Percentiles rank a stretch among this genome's conserved stretches.
Evolutionary conservation across 2,888 invertebrate species (phyloP).

Genomic region (Diarsia mendica): DNA sequence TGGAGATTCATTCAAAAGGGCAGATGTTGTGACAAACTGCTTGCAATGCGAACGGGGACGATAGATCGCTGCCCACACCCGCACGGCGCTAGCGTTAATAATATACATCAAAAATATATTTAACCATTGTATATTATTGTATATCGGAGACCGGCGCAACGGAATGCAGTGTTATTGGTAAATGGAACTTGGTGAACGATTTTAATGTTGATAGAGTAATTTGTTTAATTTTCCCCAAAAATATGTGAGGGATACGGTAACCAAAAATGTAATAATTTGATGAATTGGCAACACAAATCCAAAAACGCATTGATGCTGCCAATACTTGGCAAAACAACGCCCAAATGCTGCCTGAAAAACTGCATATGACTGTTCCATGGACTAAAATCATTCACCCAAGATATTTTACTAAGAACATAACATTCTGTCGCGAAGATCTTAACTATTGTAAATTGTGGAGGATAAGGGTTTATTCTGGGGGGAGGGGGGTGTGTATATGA

Average conservation of each 20-base stretch:
- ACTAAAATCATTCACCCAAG: not conserved
- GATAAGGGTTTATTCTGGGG: slow-evolving; percentile 76
- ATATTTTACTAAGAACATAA: slow-evolving; percentile 70
- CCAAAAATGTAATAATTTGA: not conserved
- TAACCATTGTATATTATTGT: slow-evolving; percentile 82
- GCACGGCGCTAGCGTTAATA: slow-evolving; percentile 58
- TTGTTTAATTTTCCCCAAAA: not conserved
- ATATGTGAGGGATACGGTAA: not conserved
- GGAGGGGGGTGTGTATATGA: slow-evolving; percentile 79
- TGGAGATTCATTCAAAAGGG: slow-evolving; percentile 79
- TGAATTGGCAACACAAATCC: slow-evolving; percentile 37
- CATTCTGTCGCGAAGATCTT: slow-evolving; percentile 74
- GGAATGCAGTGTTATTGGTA: slow-evolving; percentile 76
- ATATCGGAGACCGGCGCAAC: slow-evolving; percentile 81
- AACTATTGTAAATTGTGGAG: slow-evolving; percentile 89
- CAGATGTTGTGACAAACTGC: slow-evolving; percentile 77
- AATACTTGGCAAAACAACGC: slow-evolving; percentile 1
- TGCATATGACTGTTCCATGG: not conserved
- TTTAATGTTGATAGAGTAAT: not conserved
- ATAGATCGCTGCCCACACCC: slow-evolving; percentile 58
- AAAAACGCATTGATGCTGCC: slow-evolving; percentile 31
- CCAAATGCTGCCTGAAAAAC: not conserved
- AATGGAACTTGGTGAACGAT: slow-evolving; percentile 28
- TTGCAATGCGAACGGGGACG: slow-evolving; percentile 70
- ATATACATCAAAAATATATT: slow-evolving; percentile 70